Evolutionary conservation across 2,888 invertebrate genomes (phyloP), one percentile per base, ranked within the genome.

Genomic region (Byasa hedistus): DNA sequence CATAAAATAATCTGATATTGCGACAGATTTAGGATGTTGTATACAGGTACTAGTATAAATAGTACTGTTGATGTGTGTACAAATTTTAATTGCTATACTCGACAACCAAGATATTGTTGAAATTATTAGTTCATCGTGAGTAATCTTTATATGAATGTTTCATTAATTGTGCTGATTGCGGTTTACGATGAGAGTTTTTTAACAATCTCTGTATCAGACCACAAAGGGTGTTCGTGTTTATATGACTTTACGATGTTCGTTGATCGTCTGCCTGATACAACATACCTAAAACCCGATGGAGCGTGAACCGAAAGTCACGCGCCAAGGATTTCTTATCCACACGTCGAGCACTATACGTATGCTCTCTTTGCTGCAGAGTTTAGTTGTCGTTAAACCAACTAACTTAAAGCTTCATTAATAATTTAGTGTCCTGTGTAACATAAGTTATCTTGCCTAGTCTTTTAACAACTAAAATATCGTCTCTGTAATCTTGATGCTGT

Each of bases 301-400:
- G 87, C 89, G 84, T 85, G 83, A 86, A 85, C n/a, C 79, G 71
- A 78, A 77, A 88, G 90, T 89, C 89, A 89, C 90, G 90, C 86
- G 87, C 84, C 83, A 82, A 81, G 81, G 84, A 83, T 83, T 86
- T 84, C 77, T 80, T 80, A 81, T 78, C 80, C 84, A 83, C 85
- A 86, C 85, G 80, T 82, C 77, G 72, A 75, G 74, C 73, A 73
- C 54, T 62, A 55, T 66, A 66, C 78, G 76, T 76, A 75, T 70
- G 74, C 71, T 70, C 71, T 66, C 69, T 68, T 71, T 69, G 65
- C 69, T 69, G 65, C 67, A 39, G 22, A 59, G 62, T 39, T 39
- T 39, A 19, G 57, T 44, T 59, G 44, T 59, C 57, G 61, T 60
- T 48, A 61, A 52, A 55, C 52, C 57, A 57, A 36, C 32, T 63